A percentile compares a stretch with the other conserved stretches of the same genome.
phyloP scores from a whole-genome alignment of 2,113 vertebrate genomes.

The Ploceus nigricollis region DNA sequence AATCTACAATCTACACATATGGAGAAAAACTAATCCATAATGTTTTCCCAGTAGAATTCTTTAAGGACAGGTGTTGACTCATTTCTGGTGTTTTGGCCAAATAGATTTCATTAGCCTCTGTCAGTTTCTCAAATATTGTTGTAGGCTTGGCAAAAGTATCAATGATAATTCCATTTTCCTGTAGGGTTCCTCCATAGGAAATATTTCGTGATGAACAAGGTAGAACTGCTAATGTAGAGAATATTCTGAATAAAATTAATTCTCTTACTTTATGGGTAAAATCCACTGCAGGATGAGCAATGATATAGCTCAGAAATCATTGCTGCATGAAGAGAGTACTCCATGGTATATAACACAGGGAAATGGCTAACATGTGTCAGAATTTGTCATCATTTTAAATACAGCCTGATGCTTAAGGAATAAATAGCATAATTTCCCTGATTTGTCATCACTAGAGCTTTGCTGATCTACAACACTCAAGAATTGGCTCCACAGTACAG shows the following conservation, averaged over 20 bases:
- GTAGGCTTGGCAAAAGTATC: neutral
- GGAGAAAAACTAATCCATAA: neutral
- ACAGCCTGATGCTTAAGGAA: neutral
- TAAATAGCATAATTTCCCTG: neutral
- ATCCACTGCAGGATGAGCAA: neutral
- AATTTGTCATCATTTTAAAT: neutral
- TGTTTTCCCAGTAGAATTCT: neutral
- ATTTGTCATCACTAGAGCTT: neutral
- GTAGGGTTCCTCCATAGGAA: neutral
- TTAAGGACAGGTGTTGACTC: neutral
- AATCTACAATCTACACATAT: neutral
- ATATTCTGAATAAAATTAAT: neutral
- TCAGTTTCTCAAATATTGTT: neutral
- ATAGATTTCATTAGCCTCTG: neutral
- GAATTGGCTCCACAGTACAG: neutral
- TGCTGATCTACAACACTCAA: neutral
- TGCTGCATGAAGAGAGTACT: neutral
- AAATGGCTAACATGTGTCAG: neutral
- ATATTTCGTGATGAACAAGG: accelerated
- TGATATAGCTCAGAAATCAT: neutral
- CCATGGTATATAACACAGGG: neutral
- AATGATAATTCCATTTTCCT: neutral
- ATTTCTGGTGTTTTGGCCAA: neutral
- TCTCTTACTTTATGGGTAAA: neutral
- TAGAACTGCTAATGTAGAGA: neutral